Evolutionary conservation across 1,140 invertebrate genomes (phyloP).

Genomic region (Acyrthosiphon pisum): DNA sequence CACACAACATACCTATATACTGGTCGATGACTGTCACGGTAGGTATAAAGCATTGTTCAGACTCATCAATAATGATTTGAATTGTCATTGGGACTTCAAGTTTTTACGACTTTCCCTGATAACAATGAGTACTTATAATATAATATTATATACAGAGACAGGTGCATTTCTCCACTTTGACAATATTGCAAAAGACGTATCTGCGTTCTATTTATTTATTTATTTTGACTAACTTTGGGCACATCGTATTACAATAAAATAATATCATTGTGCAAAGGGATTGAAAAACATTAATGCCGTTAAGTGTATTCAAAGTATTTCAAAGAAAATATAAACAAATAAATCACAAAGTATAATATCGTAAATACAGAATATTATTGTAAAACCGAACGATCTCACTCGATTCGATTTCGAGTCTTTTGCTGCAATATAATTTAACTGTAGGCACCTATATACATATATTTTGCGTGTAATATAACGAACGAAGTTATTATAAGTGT

Average conservation of each 20-base stretch:
- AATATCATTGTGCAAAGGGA: neutral
- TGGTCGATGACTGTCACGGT: neutral
- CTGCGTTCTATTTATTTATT: neutral
- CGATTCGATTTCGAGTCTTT: neutral
- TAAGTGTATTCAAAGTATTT: too few species aligned
- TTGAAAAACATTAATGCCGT: neutral
- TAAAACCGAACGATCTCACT: neutral
- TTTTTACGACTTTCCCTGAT: neutral
- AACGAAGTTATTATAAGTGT: neutral
- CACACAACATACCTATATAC: neutral
- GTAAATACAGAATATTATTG: neutral
- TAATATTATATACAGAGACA: neutral
- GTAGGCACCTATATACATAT: neutral
- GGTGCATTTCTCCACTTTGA: neutral
- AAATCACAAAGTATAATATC: neutral
- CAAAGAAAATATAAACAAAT: too few species aligned
- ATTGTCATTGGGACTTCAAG: neutral
- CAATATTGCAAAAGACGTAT: fast-evolving
- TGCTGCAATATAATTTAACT: neutral
- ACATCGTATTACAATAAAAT: neutral
- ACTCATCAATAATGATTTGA: neutral
- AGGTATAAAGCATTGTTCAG: neutral
- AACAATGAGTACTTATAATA: neutral
- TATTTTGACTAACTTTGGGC: neutral
- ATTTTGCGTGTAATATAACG: neutral